Percentiles rank a stretch among this genome's conserved stretches.
Conservation (phyloP, 2,888 invertebrate genomes). For the Drosophila yooni region DNA sequence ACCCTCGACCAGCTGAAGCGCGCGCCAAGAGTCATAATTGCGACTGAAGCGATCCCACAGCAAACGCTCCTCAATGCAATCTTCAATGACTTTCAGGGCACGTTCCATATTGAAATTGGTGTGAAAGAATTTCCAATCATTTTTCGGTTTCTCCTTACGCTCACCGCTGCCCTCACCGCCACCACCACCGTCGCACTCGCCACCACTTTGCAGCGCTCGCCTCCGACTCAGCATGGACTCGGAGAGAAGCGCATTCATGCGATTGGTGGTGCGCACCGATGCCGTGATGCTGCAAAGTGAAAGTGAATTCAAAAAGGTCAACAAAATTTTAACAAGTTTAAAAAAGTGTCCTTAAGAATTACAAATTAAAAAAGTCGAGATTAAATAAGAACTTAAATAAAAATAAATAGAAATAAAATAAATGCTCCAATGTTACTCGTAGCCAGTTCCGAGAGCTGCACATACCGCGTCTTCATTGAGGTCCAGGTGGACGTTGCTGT, state of each 20-base stretch:
- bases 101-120: slow-evolving; percentile 84
- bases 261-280: slow-evolving; percentile 84
- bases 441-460: not conserved
- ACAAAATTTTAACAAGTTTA: not conserved
- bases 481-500: slow-evolving; percentile 77
- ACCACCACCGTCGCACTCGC: slow-evolving; percentile 41
- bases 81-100: slow-evolving; percentile 82
- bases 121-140: slow-evolving; percentile 82
- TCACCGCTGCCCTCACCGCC: slow-evolving; percentile 51
- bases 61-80: slow-evolving; percentile 83
- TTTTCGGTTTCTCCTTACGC: slow-evolving; percentile 70
- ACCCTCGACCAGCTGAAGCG: slow-evolving; percentile 82
- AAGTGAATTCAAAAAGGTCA: slow-evolving; percentile 1
- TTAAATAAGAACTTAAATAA: not conserved
- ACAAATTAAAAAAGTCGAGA: not conserved
- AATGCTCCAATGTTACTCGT: slow-evolving; percentile 18
- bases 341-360: not conserved
- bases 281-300: slow-evolving; percentile 81
- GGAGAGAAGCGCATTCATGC: slow-evolving; percentile 84
- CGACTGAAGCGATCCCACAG: slow-evolving; percentile 84
- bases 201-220: slow-evolving; percentile 66
- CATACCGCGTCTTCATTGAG: slow-evolving; percentile 81
- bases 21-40: slow-evolving; percentile 84
- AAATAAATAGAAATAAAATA: not conserved
- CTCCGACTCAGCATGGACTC: slow-evolving; percentile 82